These are phyloP conservation scores for Drosophila nigricruria DNA, from an alignment of 2,888 invertebrate genomes.

Conservation along the genomic window DNA sequence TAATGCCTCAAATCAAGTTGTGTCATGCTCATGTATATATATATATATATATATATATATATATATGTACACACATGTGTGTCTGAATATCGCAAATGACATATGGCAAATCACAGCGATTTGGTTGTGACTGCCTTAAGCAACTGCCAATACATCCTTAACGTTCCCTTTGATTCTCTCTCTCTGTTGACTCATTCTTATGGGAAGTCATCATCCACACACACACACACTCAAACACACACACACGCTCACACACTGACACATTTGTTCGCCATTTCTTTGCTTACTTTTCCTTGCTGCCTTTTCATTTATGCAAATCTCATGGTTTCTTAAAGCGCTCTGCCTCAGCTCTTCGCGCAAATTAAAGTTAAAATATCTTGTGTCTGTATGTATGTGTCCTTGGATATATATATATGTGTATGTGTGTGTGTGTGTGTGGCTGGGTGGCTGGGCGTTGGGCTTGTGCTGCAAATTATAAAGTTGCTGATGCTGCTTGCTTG, in stretches of 20 bases:
- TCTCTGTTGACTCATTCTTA: constrained; percentile 14
- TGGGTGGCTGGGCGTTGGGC: constrained; percentile 1
- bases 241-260: not conserved
- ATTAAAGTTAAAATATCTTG: constrained; percentile 19
- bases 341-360: constrained; percentile 12
- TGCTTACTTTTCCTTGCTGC: constrained; percentile 12
- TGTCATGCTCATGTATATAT: not conserved
- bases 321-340: constrained; percentile 61
- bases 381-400: constrained; percentile 4
- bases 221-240: constrained; percentile 3
- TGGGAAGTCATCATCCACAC: constrained; percentile 20
- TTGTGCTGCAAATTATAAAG: constrained; percentile 59
- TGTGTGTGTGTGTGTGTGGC: not conserved
- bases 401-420: not conserved
- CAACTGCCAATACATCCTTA: constrained; percentile 13
- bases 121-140: constrained; percentile 4
- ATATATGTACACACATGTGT: no score
- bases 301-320: constrained; percentile 67
- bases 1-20: not conserved
- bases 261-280: constrained; percentile 1
- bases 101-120: constrained; percentile 24
- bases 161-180: not conserved
- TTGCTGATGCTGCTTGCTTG: constrained; percentile 44
- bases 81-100: not conserved
- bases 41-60: not conserved